These are phyloP conservation scores for Melanostoma mellinum DNA, from an alignment of 2,888 invertebrate genomes.

Conservation along the genomic window DNA sequence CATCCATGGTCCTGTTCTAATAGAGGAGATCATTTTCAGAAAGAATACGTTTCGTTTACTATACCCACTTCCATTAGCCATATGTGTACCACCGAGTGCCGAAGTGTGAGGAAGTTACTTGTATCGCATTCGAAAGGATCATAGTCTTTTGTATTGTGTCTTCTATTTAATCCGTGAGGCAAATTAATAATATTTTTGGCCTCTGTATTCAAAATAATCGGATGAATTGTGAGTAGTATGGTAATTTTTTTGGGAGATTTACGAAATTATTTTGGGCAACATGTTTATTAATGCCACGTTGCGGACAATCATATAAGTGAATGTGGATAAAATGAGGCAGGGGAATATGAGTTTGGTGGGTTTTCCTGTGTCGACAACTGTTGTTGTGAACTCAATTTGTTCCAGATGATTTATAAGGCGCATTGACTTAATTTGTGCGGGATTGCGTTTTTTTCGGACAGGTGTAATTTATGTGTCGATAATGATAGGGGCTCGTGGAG, in stretches of 20 bases:
- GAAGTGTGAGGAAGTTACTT: slow-evolving; percentile 40
- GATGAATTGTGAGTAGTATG: slow-evolving; percentile 53
- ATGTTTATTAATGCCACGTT: slow-evolving; percentile 29
- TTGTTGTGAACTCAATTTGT: slow-evolving; percentile 67
- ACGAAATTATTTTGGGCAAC: slow-evolving; percentile 9
- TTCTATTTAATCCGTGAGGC: slow-evolving; percentile 12
- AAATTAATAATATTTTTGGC: slow-evolving; percentile 59
- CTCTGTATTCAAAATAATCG: slow-evolving; percentile 65
- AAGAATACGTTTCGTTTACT: slow-evolving; percentile 29
- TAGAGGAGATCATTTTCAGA: slow-evolving; percentile 48
- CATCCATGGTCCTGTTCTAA: slow-evolving; percentile 48
- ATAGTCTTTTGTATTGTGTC: slow-evolving; percentile 38
- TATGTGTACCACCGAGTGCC: slow-evolving; percentile 38
- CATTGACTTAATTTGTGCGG: background rate
- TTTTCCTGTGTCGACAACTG: slow-evolving; percentile 48
- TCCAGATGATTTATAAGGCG: slow-evolving; percentile 51
- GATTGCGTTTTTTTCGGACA: slow-evolving; percentile 36
- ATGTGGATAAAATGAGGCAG: slow-evolving; percentile 14
- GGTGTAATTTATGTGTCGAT: slow-evolving; percentile 46
- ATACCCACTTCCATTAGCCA: slow-evolving; percentile 47
- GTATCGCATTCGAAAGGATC: slow-evolving; percentile 47
- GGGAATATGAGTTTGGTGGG: background rate
- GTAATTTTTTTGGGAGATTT: slow-evolving; percentile 53
- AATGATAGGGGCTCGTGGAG: slow-evolving; percentile 10
- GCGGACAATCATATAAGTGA: slow-evolving; percentile 41